These are phyloP conservation scores for Tipula lateralis DNA, from an alignment of 2,888 invertebrate genomes.

Conservation along the genomic window DNA sequence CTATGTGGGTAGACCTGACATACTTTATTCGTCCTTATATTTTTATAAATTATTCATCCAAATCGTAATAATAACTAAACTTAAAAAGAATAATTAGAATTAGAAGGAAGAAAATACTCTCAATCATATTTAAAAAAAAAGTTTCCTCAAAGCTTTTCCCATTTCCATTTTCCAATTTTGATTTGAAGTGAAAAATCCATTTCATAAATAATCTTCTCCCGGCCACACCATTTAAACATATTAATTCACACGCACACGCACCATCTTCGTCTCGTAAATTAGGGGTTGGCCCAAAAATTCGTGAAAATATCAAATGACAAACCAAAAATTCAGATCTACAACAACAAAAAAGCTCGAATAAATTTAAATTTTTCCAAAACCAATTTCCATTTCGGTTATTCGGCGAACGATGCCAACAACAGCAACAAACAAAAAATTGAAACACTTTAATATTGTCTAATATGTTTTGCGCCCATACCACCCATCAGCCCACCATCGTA, in stretches of 20 bases:
- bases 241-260: not conserved
- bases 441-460: too few relatives aligned
- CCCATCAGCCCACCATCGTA: not conserved
- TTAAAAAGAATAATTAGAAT: not conserved
- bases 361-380: not conserved
- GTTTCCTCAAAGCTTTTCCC: not conserved
- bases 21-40: not conserved
- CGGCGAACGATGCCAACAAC: not conserved
- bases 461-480: not conserved
- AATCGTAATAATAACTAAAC: not conserved
- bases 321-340: not conserved
- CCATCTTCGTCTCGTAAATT: not conserved
- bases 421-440: too few relatives aligned
- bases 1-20: too few relatives aligned
- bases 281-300: too few relatives aligned
- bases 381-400: not conserved
- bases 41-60: not conserved
- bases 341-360: not conserved
- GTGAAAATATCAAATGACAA: not conserved
- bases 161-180: not conserved
- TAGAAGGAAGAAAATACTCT: not conserved
- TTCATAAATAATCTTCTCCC: not conserved
- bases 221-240: not conserved
- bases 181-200: not conserved
- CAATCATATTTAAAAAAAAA: not conserved